phyloP scores from a whole-genome alignment of 2,113 vertebrate genomes.

The Panthera tigris region DNA sequence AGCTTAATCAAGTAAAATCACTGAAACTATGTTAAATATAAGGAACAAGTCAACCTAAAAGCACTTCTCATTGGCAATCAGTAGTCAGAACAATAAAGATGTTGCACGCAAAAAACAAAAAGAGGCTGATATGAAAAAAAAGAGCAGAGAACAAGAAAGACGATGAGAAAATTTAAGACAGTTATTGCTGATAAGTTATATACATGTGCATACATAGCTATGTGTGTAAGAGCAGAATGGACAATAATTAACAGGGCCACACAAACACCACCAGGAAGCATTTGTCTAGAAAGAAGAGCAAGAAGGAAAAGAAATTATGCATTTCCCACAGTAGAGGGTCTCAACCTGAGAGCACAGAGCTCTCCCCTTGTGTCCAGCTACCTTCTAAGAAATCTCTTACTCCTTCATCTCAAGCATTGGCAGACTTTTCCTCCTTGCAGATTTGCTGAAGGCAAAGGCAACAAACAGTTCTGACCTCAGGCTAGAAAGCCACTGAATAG shows the following conservation, averaged over 20 bases:
- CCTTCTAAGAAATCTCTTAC: not conserved
- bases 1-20: not conserved
- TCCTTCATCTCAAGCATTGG: not conserved
- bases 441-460: not conserved
- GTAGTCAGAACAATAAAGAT: not conserved
- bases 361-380: not conserved
- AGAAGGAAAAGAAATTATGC: not conserved
- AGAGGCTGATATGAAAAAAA: not conserved
- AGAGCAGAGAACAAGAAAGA: not conserved
- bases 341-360: not conserved
- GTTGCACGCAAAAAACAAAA: not conserved
- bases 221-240: not conserved
- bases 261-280: not conserved
- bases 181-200: not conserved
- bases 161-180: not conserved
- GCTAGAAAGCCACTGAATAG: not conserved
- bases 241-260: not conserved
- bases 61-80: not conserved
- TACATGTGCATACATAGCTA: no score
- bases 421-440: not conserved
- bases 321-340: not conserved
- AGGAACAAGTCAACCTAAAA: not conserved
- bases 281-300: not conserved
- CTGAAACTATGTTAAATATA: not conserved
- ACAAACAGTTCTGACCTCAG: not conserved